Percentiles rank a stretch among this genome's conserved stretches.
Evolutionary conservation across 2,797 vertebrate species (phyloP).

Genomic region (Anas flavirostris): DNA sequence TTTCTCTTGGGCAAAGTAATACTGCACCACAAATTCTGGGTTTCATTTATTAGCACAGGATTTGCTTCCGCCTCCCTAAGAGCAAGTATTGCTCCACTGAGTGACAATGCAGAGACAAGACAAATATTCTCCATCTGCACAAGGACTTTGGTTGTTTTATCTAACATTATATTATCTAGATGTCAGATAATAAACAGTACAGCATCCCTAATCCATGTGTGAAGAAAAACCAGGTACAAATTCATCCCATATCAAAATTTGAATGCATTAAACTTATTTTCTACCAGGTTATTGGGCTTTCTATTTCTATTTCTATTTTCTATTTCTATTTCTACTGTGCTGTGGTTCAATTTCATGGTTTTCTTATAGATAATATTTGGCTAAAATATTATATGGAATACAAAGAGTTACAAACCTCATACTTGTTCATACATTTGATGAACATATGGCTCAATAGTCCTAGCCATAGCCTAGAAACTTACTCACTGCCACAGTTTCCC

Average conservation of each 20-base stretch:
- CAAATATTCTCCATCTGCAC: background rate
- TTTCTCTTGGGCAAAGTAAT: background rate
- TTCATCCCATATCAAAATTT: background rate
- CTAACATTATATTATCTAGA: background rate
- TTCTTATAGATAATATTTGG: background rate
- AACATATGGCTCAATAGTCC: background rate
- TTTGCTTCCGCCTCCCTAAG: background rate
- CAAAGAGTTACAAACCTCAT: background rate
- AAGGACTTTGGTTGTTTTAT: background rate
- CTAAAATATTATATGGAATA: background rate
- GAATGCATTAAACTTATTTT: background rate
- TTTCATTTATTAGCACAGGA: background rate
- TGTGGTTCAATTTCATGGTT: background rate
- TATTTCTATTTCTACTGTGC: too few relatives aligned
- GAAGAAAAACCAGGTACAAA: background rate
- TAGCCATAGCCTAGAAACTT: background rate
- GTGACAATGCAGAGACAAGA: background rate
- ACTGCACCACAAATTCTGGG: background rate
- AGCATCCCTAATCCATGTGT: background rate
- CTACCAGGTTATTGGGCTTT: fast-evolving
- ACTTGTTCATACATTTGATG: background rate
- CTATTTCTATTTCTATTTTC: too few relatives aligned
- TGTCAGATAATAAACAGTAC: background rate
- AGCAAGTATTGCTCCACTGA: background rate
- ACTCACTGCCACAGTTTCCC: background rate